A percentile compares a stretch with the other conserved stretches of the same genome.
phyloP scores from a whole-genome alignment of 2,888 invertebrate genomes.

The Acanthococcus lagerstroemiae region DNA sequence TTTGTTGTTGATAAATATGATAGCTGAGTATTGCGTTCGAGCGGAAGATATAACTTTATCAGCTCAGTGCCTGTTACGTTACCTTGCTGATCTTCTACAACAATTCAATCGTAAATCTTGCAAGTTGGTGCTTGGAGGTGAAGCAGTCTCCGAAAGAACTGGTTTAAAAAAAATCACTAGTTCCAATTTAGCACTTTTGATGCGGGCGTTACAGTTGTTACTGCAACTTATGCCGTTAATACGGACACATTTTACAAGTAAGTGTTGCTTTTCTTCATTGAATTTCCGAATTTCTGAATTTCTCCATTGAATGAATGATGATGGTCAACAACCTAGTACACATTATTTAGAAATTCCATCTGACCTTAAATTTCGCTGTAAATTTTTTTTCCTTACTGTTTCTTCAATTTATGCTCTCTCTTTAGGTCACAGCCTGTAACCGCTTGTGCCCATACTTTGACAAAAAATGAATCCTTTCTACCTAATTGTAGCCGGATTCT shows the following conservation, averaged over 20 bases:
- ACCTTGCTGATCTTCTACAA: conserved; percentile 78
- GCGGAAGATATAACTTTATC: conserved; percentile 41
- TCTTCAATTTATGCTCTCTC: background rate
- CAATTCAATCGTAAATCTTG: conserved; percentile 81
- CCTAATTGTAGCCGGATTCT: too few species aligned
- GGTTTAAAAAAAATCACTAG: conserved; percentile 91
- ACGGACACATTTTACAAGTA: conserved; percentile 55
- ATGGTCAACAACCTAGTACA: too few species aligned
- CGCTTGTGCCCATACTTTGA: too few species aligned
- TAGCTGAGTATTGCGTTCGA: conserved; percentile 80
- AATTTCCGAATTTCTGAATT: too few species aligned
- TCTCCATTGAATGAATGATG: too few species aligned
- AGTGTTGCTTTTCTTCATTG: background rate
- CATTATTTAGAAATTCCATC: background rate
- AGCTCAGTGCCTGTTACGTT: conserved; percentile 67
- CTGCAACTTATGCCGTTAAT: conserved; percentile 68
- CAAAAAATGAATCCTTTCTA: too few species aligned
- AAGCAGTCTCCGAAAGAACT: conserved; percentile 79
- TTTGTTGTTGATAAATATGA: conserved; percentile 75
- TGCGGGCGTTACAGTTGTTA: conserved; percentile 70
- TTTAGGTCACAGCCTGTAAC: too few species aligned
- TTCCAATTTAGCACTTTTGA: conserved; percentile 79
- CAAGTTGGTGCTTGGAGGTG: conserved; percentile 91
- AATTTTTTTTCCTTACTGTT: background rate
- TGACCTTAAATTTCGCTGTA: background rate